phyloP scores from a whole-genome alignment of 2,888 invertebrate species.

The Netelia melanura region DNA sequence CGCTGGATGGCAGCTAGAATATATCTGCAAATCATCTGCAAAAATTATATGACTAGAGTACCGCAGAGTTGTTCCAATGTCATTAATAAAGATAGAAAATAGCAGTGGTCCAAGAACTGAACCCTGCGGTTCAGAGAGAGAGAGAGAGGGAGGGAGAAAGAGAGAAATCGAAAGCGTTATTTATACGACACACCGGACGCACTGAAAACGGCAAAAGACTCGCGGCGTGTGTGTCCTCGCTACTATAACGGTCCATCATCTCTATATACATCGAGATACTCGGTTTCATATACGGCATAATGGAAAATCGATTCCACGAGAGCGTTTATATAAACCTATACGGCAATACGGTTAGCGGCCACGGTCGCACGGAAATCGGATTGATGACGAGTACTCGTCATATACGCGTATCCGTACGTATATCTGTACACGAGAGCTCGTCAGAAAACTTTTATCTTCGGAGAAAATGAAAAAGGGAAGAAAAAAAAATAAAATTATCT shows the following conservation, averaged over 20 bases:
- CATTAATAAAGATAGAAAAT: too few species aligned
- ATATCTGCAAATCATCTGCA: too few species aligned
- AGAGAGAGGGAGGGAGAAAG: slow-evolving; percentile 31
- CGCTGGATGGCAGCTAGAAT: too few species aligned
- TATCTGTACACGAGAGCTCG: background rate
- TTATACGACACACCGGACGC: slow-evolving; percentile 34
- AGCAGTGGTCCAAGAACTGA: too few species aligned
- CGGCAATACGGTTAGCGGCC: slow-evolving; percentile 57
- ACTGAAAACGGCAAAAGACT: slow-evolving; percentile 35
- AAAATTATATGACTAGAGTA: too few species aligned
- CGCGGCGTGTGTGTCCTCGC: slow-evolving; percentile 43
- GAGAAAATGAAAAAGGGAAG: background rate
- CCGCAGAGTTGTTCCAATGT: too few species aligned
- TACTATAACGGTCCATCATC: slow-evolving; percentile 58
- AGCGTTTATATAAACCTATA: slow-evolving; percentile 49
- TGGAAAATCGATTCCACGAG: slow-evolving; percentile 45
- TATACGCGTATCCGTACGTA: background rate
- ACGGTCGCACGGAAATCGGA: slow-evolving; percentile 48
- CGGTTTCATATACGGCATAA: slow-evolving; percentile 50
- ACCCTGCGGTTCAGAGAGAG: too few species aligned
- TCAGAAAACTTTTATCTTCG: slow-evolving; percentile 18
- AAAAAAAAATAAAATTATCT: too few species aligned
- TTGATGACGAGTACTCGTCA: slow-evolving; percentile 55
- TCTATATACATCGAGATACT: slow-evolving; percentile 14
- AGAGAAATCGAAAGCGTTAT: slow-evolving; percentile 54